Evolutionary conservation across 2,797 vertebrate species (phyloP), one percentile per base, ranked within the genome.

Genomic region (Nyctalus aviator): DNA sequence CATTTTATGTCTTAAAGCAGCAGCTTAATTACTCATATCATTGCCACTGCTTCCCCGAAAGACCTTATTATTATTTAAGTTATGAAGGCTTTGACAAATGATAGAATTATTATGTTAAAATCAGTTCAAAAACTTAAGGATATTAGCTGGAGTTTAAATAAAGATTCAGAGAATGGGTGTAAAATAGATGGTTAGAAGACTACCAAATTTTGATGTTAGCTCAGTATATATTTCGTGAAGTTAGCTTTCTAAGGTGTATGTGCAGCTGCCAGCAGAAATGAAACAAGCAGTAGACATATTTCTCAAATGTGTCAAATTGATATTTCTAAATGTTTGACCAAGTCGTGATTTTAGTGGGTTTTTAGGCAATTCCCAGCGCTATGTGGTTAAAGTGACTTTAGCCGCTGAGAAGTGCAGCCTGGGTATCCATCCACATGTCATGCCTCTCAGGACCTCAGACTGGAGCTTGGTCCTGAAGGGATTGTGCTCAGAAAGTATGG

Each of bases 41-140:
- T 93, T 93, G 94, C 68, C 86, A 97, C 92, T 94, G 20, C 71
- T 93, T 96, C 79, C 87, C 91, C 86, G 62, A 71, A 91, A 96
- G 79, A 59, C 18, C 84, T 68, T 64, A 75, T 73, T 50, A 30
- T 59, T 76, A 68, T 84, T 84, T 66, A 83, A 92, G 13, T 92
- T 82, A 76, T 59, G 10, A 96, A 94, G 53, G 7, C 46, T 90
- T 84, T 20, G 30, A 85, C 75, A 94, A 72, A 75, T 79, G 57
- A 81, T 23, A 95, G 91, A 94, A 84, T 97, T 77, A 85, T 91
- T 86, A 95, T 75, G 46, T 79, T 83, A 87, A 91, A 73, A 8
- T 8, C 86, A 90, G 25, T 87, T 92, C 20, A 53, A 92, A 95
- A 93, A 55, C 3, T 37, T 91, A 59, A 59, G 87, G 3, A 44